These are phyloP conservation scores for Belgica antarctica DNA, from an alignment of 2,888 invertebrate genomes.

Conservation along the genomic window DNA sequence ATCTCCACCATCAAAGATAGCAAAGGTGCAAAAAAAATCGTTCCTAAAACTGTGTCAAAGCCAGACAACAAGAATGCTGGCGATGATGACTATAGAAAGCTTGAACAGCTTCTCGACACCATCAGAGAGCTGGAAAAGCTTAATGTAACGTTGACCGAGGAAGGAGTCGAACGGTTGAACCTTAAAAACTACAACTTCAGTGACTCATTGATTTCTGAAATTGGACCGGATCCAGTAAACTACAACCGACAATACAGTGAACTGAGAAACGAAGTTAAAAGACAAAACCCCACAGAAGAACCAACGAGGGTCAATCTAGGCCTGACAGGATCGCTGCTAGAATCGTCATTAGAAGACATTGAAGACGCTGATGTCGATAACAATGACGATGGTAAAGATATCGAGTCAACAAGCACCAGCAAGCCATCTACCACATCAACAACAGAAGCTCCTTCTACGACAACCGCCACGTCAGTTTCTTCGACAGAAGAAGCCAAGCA, in stretches of 20 bases:
- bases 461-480: conserved; percentile 45
- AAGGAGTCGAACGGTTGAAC: conserved; percentile 54
- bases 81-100: conserved; percentile 57
- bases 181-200: conserved; percentile 51
- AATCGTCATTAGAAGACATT: conserved; percentile 35
- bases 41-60: conserved; percentile 28
- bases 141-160: conserved; percentile 54
- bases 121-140: conserved; percentile 54
- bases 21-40: conserved; percentile 44
- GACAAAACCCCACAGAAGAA: conserved; percentile 53
- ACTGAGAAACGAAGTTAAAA: conserved; percentile 57
- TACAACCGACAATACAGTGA: conserved; percentile 50
- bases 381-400: conserved; percentile 2
- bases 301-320: conserved; percentile 46
- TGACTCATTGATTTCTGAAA: conserved; percentile 51
- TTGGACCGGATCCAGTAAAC: conserved; percentile 55
- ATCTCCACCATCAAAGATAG: conserved; percentile 47
- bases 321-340: conserved; percentile 39
- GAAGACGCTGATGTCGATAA: conserved; percentile 7
- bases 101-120: conserved; percentile 56
- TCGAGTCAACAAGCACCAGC: conserved; percentile 45
- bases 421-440: conserved; percentile 43
- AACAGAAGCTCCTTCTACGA: neutral
- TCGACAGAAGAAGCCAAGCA: conserved; percentile 58
- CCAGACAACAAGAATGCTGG: conserved; percentile 48